Evolutionary conservation across 2,797 vertebrate species (phyloP).

Genomic region (Chelon auratus): DNA sequence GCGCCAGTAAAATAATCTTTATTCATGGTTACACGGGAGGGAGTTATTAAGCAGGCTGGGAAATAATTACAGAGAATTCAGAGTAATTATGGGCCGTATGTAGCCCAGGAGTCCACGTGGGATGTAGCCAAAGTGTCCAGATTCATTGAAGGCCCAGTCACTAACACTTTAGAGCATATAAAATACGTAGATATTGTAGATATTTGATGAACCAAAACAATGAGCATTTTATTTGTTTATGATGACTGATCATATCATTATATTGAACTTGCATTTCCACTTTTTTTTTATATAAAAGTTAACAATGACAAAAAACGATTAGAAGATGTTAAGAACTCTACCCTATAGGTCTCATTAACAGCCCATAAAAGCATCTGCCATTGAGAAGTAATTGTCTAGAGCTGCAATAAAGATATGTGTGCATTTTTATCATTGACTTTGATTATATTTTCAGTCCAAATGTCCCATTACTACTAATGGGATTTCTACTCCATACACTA

Average conservation of each 20-base stretch:
- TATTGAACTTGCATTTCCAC: not conserved
- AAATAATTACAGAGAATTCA: conserved; percentile 70
- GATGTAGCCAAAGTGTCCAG: conserved; percentile 42
- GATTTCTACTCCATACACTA: conserved; percentile 3
- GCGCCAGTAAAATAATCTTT: conserved; percentile 66
- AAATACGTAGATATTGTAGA: not conserved
- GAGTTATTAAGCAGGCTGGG: conserved; percentile 62
- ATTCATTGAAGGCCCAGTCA: conserved; percentile 44
- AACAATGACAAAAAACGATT: not conserved
- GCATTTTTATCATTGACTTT: not conserved
- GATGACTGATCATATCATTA: too few relatives aligned
- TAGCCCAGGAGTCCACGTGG: conserved; percentile 35
- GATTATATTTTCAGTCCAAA: conserved; percentile 16
- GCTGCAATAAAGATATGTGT: not conserved
- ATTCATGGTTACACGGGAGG: conserved; percentile 65
- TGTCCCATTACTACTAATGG: conserved; percentile 10
- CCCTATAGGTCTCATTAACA: not conserved
- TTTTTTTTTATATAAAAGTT: not conserved
- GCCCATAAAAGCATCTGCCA: too few relatives aligned
- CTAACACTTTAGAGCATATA: conserved; percentile 1
- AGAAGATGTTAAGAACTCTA: not conserved
- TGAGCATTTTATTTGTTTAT: not conserved
- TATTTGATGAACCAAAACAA: not conserved
- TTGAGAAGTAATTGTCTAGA: not conserved
- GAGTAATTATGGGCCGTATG: conserved; percentile 64